Conservation (phyloP, 2,888 invertebrate genomes). For the Synanthedon myopaeformis region DNA sequence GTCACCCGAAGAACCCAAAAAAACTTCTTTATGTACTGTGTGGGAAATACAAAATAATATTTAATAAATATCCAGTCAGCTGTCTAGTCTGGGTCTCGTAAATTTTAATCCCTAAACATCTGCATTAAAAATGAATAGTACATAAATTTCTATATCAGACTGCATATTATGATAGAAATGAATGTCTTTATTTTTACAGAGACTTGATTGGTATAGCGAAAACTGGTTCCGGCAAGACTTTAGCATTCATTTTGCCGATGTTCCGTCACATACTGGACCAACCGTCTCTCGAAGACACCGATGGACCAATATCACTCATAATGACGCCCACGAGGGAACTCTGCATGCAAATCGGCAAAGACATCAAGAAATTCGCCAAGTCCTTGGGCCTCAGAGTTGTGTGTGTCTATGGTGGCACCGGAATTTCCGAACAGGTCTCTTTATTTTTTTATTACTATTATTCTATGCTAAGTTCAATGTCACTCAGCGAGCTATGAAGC, state of each 20-base stretch:
- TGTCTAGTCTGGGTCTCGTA: too few species aligned
- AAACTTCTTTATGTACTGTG: not conserved
- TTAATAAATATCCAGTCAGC: too few species aligned
- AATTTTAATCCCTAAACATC: too few species aligned
- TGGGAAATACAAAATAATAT: too few species aligned
- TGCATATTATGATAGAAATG: too few species aligned
- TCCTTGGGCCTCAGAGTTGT: slow-evolving; percentile 87
- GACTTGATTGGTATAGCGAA: slow-evolving; percentile 99
- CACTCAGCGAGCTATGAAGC: too few species aligned
- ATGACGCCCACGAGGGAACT: slow-evolving; percentile 98
- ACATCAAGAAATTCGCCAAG: slow-evolving; percentile 95
- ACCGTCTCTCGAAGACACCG: slow-evolving; percentile 91
- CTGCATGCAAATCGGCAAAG: slow-evolving; percentile 98
- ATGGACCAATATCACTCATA: slow-evolving; percentile 96
- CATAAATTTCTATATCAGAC: too few species aligned
- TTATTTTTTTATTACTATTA: not conserved
- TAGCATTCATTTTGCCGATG: slow-evolving; percentile 98
- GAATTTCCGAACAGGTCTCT: slow-evolving; percentile 86
- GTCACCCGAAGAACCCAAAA: not conserved
- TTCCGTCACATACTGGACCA: slow-evolving; percentile 96
- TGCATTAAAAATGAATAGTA: too few species aligned
- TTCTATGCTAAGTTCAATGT: not conserved
- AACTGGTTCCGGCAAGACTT: slow-evolving; percentile 98
- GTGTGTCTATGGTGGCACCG: slow-evolving; percentile 99
- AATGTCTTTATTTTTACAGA: slow-evolving; percentile 21